These are phyloP conservation scores for Hydractinia echinata DNA, from an alignment of 30 jellyfish, hydroid and myxozoan genomes.

Conservation along the genomic window DNA sequence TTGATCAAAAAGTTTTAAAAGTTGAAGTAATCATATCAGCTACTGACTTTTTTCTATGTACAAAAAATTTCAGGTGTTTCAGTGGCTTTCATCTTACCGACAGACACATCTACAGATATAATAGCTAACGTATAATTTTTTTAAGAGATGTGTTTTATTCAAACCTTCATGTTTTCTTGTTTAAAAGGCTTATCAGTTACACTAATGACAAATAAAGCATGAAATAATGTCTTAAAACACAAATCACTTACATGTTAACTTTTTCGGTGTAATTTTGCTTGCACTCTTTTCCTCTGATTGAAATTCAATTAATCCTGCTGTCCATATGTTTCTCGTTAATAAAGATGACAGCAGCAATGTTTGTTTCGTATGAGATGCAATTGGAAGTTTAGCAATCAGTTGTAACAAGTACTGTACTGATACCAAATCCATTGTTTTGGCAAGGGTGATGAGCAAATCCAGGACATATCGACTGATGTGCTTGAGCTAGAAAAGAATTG, in stretches of 20 bases:
- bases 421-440: slow-evolving; percentile 81
- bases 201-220: too few species aligned
- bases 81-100: too few species aligned
- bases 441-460: slow-evolving; percentile 76
- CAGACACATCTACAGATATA: too few species aligned
- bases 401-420: slow-evolving; percentile 65
- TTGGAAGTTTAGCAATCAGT: slow-evolving; percentile 68
- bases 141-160: too few species aligned
- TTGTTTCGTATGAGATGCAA: slow-evolving; percentile 81
- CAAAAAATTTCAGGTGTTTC: too few species aligned
- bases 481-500: slow-evolving; percentile 51
- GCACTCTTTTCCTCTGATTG: slow-evolving; percentile 28
- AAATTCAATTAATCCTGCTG: slow-evolving; percentile 64
- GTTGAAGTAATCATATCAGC: too few species aligned
- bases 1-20: too few species aligned
- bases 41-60: too few species aligned
- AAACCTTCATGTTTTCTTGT: too few species aligned
- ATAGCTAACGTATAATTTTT: too few species aligned
- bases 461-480: slow-evolving; percentile 88
- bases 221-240: not conserved
- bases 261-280: slow-evolving; percentile 31
- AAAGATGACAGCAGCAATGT: slow-evolving; percentile 79
- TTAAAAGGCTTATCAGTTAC: too few species aligned
- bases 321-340: slow-evolving; percentile 80
- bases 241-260: slow-evolving; percentile 24